Evolutionary conservation across 2,888 invertebrate species (phyloP).

Genomic region (Drosophila paranaensis): DNA sequence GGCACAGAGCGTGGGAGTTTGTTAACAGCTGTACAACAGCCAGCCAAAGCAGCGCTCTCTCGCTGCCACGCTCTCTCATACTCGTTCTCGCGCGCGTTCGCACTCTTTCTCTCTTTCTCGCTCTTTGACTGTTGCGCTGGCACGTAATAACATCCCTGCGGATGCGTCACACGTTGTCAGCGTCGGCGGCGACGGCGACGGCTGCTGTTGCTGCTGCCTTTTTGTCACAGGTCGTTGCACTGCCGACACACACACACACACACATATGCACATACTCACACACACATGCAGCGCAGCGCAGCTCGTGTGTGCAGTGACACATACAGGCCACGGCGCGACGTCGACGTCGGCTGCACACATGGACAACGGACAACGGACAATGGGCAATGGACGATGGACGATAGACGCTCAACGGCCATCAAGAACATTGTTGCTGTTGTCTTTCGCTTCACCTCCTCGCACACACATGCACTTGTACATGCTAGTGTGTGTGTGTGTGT

Average conservation of each 20-base stretch:
- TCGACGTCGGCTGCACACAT: slow-evolving; percentile 19
- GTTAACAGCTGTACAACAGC: slow-evolving; percentile 73
- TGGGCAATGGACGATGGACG: slow-evolving; percentile 41
- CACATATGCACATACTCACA: slow-evolving; percentile 11
- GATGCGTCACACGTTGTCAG: slow-evolving; percentile 75
- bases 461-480: slow-evolving; percentile 4
- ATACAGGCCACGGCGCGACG: slow-evolving; percentile 66
- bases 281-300: slow-evolving; percentile 29
- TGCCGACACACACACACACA: slow-evolving; percentile 48
- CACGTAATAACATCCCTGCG: slow-evolving; percentile 77
- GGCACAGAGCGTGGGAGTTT: slow-evolving; percentile 73
- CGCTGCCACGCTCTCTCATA: slow-evolving; percentile 13
- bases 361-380: slow-evolving; percentile 47
- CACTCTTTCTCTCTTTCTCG: slow-evolving; percentile 11
- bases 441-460: slow-evolving; percentile 12
- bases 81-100: slow-evolving; percentile 3
- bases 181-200: slow-evolving; percentile 36
- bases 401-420: slow-evolving; percentile 51
- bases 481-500: not conserved
- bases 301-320: slow-evolving; percentile 71
- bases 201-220: slow-evolving; percentile 63
- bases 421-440: slow-evolving; percentile 51
- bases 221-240: slow-evolving; percentile 79
- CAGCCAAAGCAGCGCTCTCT: slow-evolving; percentile 22
- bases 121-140: slow-evolving; percentile 55